Base-by-base conservation (phyloP, 2,797 vertebrate genomes). In the Dicrostonyx torquatus region DNA sequence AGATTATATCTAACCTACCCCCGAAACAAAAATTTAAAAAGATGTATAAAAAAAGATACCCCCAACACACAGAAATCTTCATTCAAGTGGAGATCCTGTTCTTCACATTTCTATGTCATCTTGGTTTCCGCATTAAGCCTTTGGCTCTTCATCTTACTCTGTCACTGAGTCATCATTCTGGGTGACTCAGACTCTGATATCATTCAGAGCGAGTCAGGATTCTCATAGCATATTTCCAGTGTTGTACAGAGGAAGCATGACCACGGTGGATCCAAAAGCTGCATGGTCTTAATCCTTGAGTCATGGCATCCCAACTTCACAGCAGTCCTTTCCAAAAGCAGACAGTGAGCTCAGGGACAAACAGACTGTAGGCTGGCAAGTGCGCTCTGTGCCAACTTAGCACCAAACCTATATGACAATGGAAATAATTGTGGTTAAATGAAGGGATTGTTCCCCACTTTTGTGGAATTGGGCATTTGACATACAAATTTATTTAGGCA, bases 101-200 rank as follows among this genome's bases (percentile, higher is more conserved):
- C 34, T 88, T 95, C 64, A 60, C 17, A 93, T 80, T 84, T 87
- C 53, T 91, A 1, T 31, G 22, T 45, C 86, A 93, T 82, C 90
- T 88, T 58, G 12, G n/a, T 43, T 93, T 78, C 62, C 64, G 3
- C 58, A 11, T 45, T 86, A 93, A 91, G 31, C 12, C 43, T 95
- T 90, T 90, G 93, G 37, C 68, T 58, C 18, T 48, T 78, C 79
- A 45, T 60, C 66, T 89, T 68, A 6, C 78, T 48, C 7, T 24
- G 83, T 70, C 45, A 84, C 22, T 88, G 75, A 68, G 37, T 60
- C 45, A 14, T 45, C 48, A 75, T 78, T 68, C 55, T 26, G 89
- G 77, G 89, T 64, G 10, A 79, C 83, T 92, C 87, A 31, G 14
- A 40, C 91, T 79, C 53, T 91, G 50, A 85, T 22, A 48, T 64